phyloP scores from a whole-genome alignment of 2,113 vertebrate species.

The Morone saxatilis region DNA sequence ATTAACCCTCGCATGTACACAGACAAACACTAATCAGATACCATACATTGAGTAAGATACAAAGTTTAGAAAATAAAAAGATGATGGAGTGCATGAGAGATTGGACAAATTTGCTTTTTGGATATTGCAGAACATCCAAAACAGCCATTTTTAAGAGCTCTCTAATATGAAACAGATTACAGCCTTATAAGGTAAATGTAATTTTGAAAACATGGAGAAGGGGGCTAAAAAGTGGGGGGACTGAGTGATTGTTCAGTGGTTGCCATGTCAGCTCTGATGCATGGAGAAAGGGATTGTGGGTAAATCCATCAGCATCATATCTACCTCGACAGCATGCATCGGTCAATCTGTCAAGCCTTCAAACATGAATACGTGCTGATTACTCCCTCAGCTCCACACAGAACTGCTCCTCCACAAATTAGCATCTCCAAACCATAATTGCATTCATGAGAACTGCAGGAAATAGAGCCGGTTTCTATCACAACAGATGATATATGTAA shows the following conservation, averaged over 20 bases:
- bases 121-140: slow-evolving; percentile 32
- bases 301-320: slow-evolving; percentile 80
- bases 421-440: slow-evolving; percentile 73
- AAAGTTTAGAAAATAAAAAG: background rate
- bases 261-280: slow-evolving; percentile 70
- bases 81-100: background rate
- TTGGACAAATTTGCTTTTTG: slow-evolving; percentile 13
- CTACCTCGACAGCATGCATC: slow-evolving; percentile 71
- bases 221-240: slow-evolving; percentile 40
- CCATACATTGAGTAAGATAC: background rate
- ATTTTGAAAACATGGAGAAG: slow-evolving; percentile 34
- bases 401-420: slow-evolving; percentile 71
- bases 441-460: slow-evolving; percentile 63
- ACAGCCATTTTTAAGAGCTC: slow-evolving; percentile 19
- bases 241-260: slow-evolving; percentile 50
- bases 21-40: slow-evolving; percentile 8
- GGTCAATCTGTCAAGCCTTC: slow-evolving; percentile 77
- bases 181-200: slow-evolving; percentile 34
- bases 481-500: slow-evolving; percentile 51
- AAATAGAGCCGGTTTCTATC: slow-evolving; percentile 59
- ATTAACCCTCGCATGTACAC: background rate
- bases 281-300: slow-evolving; percentile 75
- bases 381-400: slow-evolving; percentile 65
- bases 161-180: slow-evolving; percentile 24
- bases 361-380: slow-evolving; percentile 78